Conservation (phyloP, 2,113 vertebrate genomes). For the Sisor rabdophorus region DNA sequence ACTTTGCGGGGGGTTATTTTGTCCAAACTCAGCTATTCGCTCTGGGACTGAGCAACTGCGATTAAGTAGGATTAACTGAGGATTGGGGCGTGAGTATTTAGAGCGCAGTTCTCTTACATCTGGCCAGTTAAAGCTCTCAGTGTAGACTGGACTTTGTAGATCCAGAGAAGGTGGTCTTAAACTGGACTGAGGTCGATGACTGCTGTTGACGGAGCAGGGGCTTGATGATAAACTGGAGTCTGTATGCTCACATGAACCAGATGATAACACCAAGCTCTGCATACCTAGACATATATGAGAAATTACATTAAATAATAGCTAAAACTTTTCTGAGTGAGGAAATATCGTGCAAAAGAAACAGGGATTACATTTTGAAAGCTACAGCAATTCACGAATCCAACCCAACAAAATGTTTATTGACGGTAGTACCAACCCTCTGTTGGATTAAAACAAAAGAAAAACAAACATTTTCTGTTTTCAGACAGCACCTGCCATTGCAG, state of each 20-base stretch:
- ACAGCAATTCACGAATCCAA: too few species aligned
- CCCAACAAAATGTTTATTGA: too few species aligned
- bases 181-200: slow-evolving; percentile 47
- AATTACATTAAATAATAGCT: background rate
- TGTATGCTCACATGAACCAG: slow-evolving; percentile 58
- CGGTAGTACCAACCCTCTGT: too few species aligned
- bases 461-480: too few species aligned
- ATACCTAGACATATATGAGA: slow-evolving; percentile 63
- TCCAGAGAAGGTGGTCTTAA: slow-evolving; percentile 49
- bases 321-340: background rate
- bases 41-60: slow-evolving; percentile 62
- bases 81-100: slow-evolving; percentile 63
- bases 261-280: slow-evolving; percentile 60
- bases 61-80: slow-evolving; percentile 38
- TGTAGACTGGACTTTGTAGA: slow-evolving; percentile 66
- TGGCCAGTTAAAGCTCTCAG: slow-evolving; percentile 81
- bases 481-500: too few species aligned
- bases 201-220: slow-evolving; percentile 48
- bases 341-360: background rate
- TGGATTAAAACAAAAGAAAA: too few species aligned
- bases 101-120: slow-evolving; percentile 83
- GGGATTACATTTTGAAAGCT: too few species aligned
- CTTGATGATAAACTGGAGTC: slow-evolving; percentile 63
- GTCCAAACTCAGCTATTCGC: slow-evolving; percentile 55
- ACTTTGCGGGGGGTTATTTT: background rate